A percentile compares a stretch with the other conserved stretches of the same genome.
These are phyloP conservation scores for Datnioides undecimradiatus DNA, from an alignment of 2,113 vertebrate species.

Conservation along the genomic window DNA sequence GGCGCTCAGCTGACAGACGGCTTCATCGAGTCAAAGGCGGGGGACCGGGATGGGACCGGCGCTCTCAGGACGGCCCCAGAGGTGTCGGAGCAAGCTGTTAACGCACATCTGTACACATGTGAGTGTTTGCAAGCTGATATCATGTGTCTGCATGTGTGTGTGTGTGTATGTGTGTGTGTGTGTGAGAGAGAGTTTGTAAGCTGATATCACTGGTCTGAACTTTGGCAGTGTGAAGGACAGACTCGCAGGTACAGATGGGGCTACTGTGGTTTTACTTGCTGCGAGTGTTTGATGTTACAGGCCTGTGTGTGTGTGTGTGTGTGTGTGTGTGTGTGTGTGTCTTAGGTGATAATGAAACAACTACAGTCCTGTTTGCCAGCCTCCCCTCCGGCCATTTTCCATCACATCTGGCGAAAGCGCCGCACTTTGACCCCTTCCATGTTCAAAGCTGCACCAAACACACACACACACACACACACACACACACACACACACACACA, in stretches of 20 bases:
- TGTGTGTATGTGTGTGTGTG: conserved; percentile 27
- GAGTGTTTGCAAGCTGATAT: conserved; percentile 60
- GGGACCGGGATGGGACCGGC: too few species aligned
- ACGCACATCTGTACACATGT: conserved; percentile 57
- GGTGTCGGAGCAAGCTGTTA: conserved; percentile 45
- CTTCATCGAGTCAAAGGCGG: neutral
- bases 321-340: conserved; percentile 35
- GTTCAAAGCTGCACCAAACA: conserved; percentile 54
- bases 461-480: conserved; percentile 12
- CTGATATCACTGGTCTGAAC: conserved; percentile 63
- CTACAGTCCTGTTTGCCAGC: conserved; percentile 53
- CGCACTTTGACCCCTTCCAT: conserved; percentile 60
- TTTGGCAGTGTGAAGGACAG: conserved; percentile 63
- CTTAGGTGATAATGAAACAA: conserved; percentile 74
- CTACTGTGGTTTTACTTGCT: conserved; percentile 73
- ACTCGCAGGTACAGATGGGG: conserved; percentile 72
- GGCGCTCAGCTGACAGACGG: conserved; percentile 10
- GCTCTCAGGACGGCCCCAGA: conserved; percentile 42
- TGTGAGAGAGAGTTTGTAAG: conserved; percentile 53
- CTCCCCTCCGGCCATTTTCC: conserved; percentile 72
- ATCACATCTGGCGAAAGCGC: conserved; percentile 62
- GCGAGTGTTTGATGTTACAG: conserved; percentile 67
- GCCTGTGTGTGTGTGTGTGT: conserved; percentile 42
- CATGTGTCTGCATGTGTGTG: conserved; percentile 35
- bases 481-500: conserved; percentile 3